Evolutionary conservation across 2,888 invertebrate species (phyloP).

Genomic region (Lasioglossum lativentre): DNA sequence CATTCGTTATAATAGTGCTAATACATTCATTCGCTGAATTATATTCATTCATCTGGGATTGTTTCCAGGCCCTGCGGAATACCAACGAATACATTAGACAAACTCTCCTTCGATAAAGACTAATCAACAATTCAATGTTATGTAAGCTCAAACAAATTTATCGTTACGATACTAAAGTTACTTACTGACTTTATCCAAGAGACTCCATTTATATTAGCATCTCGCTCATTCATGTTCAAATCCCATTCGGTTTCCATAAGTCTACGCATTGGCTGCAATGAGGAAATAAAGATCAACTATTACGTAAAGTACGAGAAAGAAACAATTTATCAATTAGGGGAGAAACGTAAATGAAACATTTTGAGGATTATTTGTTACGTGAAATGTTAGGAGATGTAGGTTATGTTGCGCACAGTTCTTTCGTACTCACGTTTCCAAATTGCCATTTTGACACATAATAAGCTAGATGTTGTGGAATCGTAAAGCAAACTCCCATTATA

Average conservation of each 20-base stretch:
- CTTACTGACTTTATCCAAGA: constrained; percentile 33
- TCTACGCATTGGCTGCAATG: constrained; percentile 52
- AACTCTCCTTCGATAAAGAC: not conserved
- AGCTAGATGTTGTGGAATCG: constrained; percentile 10
- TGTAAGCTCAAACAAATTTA: not conserved
- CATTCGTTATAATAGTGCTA: not conserved
- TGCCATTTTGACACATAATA: not conserved
- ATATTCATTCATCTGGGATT: constrained; percentile 52
- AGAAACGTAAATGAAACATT: not conserved
- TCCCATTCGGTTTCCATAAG: not conserved
- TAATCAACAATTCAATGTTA: not conserved
- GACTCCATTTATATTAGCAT: not conserved
- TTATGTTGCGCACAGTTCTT: constrained; percentile 39
- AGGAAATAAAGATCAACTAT: not conserved
- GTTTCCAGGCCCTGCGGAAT: constrained; percentile 57
- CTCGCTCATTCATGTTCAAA: constrained; percentile 40
- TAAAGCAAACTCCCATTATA: constrained; percentile 55
- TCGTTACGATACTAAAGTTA: not conserved
- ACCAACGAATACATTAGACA: not conserved
- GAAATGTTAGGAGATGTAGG: constrained; percentile 24
- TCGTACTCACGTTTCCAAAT: constrained; percentile 50
- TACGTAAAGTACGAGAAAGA: not conserved
- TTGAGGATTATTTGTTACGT: not conserved
- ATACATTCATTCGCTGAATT: not conserved
- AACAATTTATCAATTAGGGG: not conserved